Conservation (phyloP, 2,797 vertebrate species). For the Vireo griseus region DNA sequence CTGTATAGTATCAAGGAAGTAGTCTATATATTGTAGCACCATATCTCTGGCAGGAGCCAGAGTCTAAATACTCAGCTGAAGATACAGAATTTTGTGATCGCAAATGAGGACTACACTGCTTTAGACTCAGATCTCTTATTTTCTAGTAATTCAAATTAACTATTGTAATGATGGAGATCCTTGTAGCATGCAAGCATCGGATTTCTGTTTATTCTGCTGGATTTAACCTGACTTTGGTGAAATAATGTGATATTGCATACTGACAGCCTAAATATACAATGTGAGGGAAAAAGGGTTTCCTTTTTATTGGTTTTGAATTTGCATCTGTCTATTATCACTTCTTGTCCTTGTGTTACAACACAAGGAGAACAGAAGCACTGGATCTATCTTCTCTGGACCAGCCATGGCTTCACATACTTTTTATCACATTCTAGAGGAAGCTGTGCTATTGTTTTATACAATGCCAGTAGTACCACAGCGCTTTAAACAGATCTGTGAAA, state of each 20-base stretch:
- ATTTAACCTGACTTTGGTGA: neutral
- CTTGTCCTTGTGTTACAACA: neutral
- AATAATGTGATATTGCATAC: neutral
- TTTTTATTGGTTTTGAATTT: neutral
- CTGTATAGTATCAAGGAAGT: neutral
- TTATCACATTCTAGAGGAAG: neutral
- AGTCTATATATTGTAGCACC: neutral
- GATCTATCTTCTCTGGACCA: neutral
- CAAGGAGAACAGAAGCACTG: neutral
- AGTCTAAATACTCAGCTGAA: neutral
- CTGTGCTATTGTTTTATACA: slow-evolving; percentile 26
- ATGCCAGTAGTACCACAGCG: neutral
- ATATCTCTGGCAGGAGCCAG: neutral
- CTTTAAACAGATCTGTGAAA: neutral
- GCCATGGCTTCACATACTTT: neutral
- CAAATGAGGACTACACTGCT: neutral
- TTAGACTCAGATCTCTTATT: neutral
- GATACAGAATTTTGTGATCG: neutral
- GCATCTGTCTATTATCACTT: neutral
- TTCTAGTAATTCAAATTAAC: neutral
- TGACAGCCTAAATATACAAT: neutral
- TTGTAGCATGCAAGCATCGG: neutral
- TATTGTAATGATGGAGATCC: neutral
- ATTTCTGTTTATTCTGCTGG: neutral
- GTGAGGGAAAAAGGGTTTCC: neutral